phyloP scores from a whole-genome alignment of 1,140 invertebrate species.

The Tenebrio molitor region DNA sequence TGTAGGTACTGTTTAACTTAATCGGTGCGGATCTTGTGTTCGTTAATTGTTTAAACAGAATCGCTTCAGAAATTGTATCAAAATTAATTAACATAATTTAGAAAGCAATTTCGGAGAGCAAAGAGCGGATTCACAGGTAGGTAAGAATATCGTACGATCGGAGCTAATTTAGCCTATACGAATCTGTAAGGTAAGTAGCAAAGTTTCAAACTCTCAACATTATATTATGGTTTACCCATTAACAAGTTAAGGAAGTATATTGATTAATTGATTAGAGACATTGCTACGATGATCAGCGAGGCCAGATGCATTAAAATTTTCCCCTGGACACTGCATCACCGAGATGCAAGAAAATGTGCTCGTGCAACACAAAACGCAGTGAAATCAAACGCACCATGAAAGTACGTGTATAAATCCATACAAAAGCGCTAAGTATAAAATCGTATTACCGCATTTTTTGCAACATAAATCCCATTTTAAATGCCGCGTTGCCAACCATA shows the following conservation, averaged over 20 bases:
- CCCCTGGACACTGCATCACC: background rate
- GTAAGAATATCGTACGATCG: background rate
- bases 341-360: background rate
- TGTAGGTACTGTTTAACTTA: too few relatives aligned
- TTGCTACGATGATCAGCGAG: too few relatives aligned
- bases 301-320: too few relatives aligned
- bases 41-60: too few relatives aligned
- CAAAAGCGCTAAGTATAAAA: constrained; percentile 42
- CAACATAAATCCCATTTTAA: constrained; percentile 43
- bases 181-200: constrained; percentile 2
- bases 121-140: background rate
- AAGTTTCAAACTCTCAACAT: constrained; percentile 3
- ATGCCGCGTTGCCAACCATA: constrained; percentile 29
- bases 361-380: background rate
- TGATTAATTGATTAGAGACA: constrained; percentile 28
- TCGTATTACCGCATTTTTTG: constrained; percentile 40
- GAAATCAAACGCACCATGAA: constrained; percentile 15
- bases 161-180: constrained; percentile 11
- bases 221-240: constrained; percentile 23
- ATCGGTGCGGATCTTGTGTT: too few relatives aligned
- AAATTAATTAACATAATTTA: constrained; percentile 18
- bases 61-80: background rate
- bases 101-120: constrained; percentile 13
- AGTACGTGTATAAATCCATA: constrained; percentile 22
- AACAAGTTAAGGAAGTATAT: constrained; percentile 10